Evolutionary conservation across 2,797 vertebrate genomes (phyloP).

Genomic region (Bovichtus diacanthus): DNA sequence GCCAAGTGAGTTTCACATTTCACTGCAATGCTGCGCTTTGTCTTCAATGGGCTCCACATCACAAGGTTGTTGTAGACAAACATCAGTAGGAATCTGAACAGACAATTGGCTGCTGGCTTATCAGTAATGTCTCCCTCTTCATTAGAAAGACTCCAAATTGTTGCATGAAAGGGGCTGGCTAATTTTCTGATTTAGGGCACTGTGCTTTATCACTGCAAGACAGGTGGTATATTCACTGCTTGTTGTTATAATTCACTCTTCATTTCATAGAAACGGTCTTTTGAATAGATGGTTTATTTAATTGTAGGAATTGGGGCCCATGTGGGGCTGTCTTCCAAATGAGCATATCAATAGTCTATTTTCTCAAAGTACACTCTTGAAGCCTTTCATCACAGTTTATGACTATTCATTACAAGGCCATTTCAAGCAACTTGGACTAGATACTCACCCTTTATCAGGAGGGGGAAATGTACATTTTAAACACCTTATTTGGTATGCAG

Average conservation of each 20-base stretch:
- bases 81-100: slow-evolving; percentile 20
- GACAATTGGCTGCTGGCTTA: slow-evolving; percentile 29
- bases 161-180: slow-evolving; percentile 43
- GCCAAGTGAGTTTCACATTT: slow-evolving; percentile 88
- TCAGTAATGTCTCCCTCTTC: slow-evolving; percentile 22
- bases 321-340: slow-evolving; percentile 57
- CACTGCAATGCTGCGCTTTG: slow-evolving; percentile 12
- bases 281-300: slow-evolving; percentile 62
- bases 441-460: slow-evolving; percentile 50
- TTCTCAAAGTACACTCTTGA: slow-evolving; percentile 71
- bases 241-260: slow-evolving; percentile 57
- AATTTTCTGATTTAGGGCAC: slow-evolving; percentile 51
- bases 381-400: slow-evolving; percentile 76
- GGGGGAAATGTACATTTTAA: slow-evolving; percentile 50
- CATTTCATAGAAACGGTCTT: slow-evolving; percentile 54
- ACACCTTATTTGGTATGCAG: slow-evolving; percentile 66
- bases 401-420: slow-evolving; percentile 78
- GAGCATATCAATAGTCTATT: slow-evolving; percentile 62
- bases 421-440: slow-evolving; percentile 59
- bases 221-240: slow-evolving; percentile 63
- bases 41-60: slow-evolving; percentile 17
- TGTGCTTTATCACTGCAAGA: slow-evolving; percentile 50
- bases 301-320: slow-evolving; percentile 48
- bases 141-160: slow-evolving; percentile 41
- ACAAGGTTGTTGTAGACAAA: slow-evolving; percentile 27